Evolutionary conservation across 2,888 invertebrate species (phyloP), one percentile per base, ranked within the genome.

Genomic region (Parnassius mnemosyne): DNA sequence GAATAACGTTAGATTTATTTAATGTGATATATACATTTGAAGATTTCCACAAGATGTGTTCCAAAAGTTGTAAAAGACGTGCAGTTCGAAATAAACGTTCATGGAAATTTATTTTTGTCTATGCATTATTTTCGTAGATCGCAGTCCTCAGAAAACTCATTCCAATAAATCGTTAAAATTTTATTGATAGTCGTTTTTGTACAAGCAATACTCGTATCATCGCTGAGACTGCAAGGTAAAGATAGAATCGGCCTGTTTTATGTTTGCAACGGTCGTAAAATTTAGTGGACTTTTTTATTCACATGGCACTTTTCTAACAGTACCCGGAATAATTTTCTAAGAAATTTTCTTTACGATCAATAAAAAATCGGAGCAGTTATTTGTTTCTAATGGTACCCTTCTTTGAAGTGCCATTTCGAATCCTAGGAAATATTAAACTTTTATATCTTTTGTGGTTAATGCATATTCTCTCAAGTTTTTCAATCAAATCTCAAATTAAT

Each of bases 271-370:
- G 72, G 81, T 82, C 79, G 84, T 89, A 85, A 87, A 79, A 78
- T 79, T 76, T 76, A 84, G 80, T 84, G 79, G 82, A 78, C 80
- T 85, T 88, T 77, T 83, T 87, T 87, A 89, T 87, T 84, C 69
- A 78, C 71, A 76, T 74, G 82, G 79, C 83, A 84, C 76, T 84
- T 85, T 79, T 77, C 73, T 75, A 81, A 80, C 77, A 78, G 82
- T 80, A 75, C 51, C 58, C 54, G 51, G 51, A 58, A 63, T 47
- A 57, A 25, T 62, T 58, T 54, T 53, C 51, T 54, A 12, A 50
- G 51, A 50, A 46, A 55, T 58, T 34, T 10, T 12, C n/a, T 63
- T 63, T 58, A 58, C 58, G 58, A 63, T 58, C 13, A 55, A 41
- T 34, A 54, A 54, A 55, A 58, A 63, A 55, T 54, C 16, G 16